Evolutionary conservation across 2,888 invertebrate species (phyloP), one percentile per base, ranked within the genome.

Genomic region (Conomelus anceps): DNA sequence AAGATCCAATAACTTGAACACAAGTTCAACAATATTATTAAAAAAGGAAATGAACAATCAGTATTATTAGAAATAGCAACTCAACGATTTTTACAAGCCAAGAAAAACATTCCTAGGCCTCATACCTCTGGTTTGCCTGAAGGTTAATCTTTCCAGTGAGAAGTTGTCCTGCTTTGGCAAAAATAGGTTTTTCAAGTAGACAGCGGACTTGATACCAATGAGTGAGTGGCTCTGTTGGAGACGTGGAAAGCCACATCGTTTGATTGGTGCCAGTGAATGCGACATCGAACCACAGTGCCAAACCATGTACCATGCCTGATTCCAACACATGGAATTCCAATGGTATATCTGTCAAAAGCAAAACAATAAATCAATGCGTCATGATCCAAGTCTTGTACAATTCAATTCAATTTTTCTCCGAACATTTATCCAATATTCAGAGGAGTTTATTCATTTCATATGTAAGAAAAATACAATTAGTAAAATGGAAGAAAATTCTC

Each of bases 161-260:
- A 11, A 96, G 95, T 93, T 99, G 98, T 0, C 99, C 99, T 93
- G 98, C 97, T 94, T 98, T 98, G 23, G 98, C 98, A 92, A 99
- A 97, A 87, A 99, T 95, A 0, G 99, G 99, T 91, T 97, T 97
- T 93, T 98, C 98, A 89, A 99, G 94, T 90, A 99, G 95, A 93
- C 99, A 99, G 29, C 99, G 96, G 1, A 99, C 99, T 94, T 99
- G 99, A 94, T 99, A 99, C 99, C 99, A 99, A 93, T 99, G 99
- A 26, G 99, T 99, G 22, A 99, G 94, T 0, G 99, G 98, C 93
- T 99, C 99, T 3, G 99, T 99, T 0, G 99, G 99, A 0, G 99
- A 97, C 7, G 99, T 99, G 9, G 99, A 99, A 34, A 99, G 94
- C 99, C 99, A 99, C 90, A 99, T 97, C 90, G 98, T 97, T 92